A percentile compares a stretch with the other conserved stretches of the same genome.
These are phyloP conservation scores for Sebastes steindachneri DNA, from an alignment of 2,797 vertebrate genomes.

Conservation along the genomic window DNA sequence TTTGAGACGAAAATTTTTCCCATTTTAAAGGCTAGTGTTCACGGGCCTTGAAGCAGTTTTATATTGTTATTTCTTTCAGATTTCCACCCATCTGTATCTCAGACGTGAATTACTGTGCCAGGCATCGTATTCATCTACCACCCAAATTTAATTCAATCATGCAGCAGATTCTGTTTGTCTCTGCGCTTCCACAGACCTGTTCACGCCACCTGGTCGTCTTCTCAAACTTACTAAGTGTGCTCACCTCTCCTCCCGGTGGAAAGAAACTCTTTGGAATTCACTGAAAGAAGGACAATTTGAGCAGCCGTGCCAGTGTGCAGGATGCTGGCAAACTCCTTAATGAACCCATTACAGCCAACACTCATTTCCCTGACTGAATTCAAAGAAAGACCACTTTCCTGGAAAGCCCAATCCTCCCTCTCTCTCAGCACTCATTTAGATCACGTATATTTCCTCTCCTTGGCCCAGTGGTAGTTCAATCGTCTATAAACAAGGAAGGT, in stretches of 20 bases:
- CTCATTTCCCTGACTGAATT: constrained; percentile 66
- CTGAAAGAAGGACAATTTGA: constrained; percentile 54
- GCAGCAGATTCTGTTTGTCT: constrained; percentile 8
- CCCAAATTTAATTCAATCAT: constrained; percentile 4
- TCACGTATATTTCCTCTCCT: constrained; percentile 44
- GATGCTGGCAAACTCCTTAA: constrained; percentile 65
- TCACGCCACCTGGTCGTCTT: constrained; percentile 15
- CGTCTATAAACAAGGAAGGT: constrained; percentile 35
- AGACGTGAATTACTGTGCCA: background rate
- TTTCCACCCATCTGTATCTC: background rate
- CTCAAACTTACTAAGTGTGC: background rate
- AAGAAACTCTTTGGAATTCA: constrained; percentile 48
- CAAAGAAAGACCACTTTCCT: constrained; percentile 56
- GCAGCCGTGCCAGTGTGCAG: constrained; percentile 21
- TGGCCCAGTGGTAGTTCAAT: constrained; percentile 16
- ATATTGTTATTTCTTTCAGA: background rate
- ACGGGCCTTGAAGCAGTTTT: background rate
- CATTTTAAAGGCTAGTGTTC: background rate
- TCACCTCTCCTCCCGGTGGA: constrained; percentile 38
- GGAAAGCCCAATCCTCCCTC: constrained; percentile 35
- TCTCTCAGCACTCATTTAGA: constrained; percentile 55
- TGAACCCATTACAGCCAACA: constrained; percentile 67
- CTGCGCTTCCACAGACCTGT: constrained; percentile 1
- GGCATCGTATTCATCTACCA: background rate
- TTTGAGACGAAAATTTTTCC: background rate